Evolutionary conservation across 2,888 invertebrate genomes (phyloP).

Genomic region (Tubulanus polymorphus): DNA sequence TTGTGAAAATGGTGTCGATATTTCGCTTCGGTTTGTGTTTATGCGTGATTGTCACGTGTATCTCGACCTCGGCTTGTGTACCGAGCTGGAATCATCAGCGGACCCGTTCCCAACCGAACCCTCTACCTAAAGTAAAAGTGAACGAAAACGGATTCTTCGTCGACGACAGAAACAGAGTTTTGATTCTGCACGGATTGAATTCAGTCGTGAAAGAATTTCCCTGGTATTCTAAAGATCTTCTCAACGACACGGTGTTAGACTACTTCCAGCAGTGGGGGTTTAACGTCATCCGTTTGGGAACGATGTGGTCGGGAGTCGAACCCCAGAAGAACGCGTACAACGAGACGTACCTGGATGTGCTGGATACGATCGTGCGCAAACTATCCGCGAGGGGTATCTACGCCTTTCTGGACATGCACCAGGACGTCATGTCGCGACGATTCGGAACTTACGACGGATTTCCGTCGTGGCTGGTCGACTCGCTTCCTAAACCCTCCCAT

Average conservation of each 20-base stretch:
- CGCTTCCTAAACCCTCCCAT: slow-evolving; percentile 23
- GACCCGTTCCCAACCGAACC: too few species aligned
- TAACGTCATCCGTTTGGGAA: slow-evolving; percentile 34
- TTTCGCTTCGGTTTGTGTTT: too few species aligned
- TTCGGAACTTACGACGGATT: slow-evolving; percentile 32
- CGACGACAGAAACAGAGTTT: slow-evolving; percentile 25
- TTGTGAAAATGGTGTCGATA: too few species aligned
- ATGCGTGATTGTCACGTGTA: too few species aligned
- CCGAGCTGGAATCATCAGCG: too few species aligned
- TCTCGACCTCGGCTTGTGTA: too few species aligned
- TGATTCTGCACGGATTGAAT: slow-evolving; percentile 35
- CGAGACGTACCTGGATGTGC: slow-evolving; percentile 26
- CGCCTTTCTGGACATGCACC: slow-evolving; percentile 34
- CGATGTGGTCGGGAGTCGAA: slow-evolving; percentile 34
- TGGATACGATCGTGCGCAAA: slow-evolving; percentile 21
- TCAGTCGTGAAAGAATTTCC: slow-evolving; percentile 28
- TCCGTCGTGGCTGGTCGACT: slow-evolving; percentile 30
- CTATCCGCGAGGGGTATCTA: slow-evolving; percentile 27
- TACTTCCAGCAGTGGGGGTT: slow-evolving; percentile 32
- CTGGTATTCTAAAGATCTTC: slow-evolving; percentile 24
- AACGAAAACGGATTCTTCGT: too few species aligned
- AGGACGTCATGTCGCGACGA: slow-evolving; percentile 26
- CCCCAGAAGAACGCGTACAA: slow-evolving; percentile 22
- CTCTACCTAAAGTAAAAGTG: too few species aligned
- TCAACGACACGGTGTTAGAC: slow-evolving; percentile 26